phyloP scores from a whole-genome alignment of 2,888 invertebrate genomes.

The Chrysolina oricalcia region DNA sequence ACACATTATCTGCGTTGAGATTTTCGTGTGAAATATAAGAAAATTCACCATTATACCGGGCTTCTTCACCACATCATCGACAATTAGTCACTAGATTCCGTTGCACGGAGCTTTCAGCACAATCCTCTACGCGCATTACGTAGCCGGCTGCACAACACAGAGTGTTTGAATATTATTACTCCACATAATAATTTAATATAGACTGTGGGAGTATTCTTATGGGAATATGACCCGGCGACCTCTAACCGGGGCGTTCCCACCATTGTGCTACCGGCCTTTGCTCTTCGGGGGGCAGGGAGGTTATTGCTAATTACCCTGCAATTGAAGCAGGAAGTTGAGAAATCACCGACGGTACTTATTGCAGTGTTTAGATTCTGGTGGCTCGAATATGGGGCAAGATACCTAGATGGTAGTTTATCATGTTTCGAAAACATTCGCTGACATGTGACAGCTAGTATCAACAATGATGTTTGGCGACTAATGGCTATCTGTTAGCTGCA shows the following conservation, averaged over 20 bases:
- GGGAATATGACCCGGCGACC: constrained; percentile 72
- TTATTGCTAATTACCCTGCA: constrained; percentile 70
- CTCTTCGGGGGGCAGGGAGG: constrained; percentile 55
- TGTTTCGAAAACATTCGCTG: background rate
- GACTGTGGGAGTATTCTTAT: constrained; percentile 73
- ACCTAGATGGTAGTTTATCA: constrained; percentile 5
- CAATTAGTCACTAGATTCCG: background rate
- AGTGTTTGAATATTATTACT: constrained; percentile 56
- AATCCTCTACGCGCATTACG: constrained; percentile 42
- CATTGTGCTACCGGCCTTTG: constrained; percentile 68
- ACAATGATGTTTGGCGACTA: background rate
- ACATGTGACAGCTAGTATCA: background rate
- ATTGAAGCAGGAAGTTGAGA: constrained; percentile 72
- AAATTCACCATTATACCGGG: background rate
- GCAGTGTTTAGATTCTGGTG: constrained; percentile 11
- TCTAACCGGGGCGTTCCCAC: constrained; percentile 72
- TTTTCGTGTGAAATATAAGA: background rate
- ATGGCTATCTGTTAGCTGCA: background rate
- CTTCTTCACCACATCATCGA: background rate
- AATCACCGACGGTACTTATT: constrained; percentile 54
- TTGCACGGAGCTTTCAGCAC: constrained; percentile 32
- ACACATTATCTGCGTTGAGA: background rate
- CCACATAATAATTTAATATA: constrained; percentile 66
- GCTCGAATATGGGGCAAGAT: constrained; percentile 15
- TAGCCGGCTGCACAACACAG: constrained; percentile 44